Base-by-base conservation (phyloP, 2,888 invertebrate genomes). In the Agrotis clavis region DNA sequence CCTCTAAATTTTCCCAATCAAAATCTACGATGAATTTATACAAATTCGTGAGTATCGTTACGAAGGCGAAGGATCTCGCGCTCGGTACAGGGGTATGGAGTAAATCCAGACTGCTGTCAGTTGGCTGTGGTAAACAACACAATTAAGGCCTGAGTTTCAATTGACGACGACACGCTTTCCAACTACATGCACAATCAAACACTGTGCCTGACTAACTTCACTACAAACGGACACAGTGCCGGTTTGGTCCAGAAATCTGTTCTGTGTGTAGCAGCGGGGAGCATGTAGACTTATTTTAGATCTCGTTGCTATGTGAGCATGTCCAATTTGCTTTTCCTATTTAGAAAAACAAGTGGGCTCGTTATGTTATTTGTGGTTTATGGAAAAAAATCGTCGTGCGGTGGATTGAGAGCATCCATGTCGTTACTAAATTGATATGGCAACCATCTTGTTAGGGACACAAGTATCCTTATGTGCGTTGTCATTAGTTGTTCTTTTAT, bases 51-150 rank as follows among this genome's bases (percentile, higher is more conserved):
- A 45, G 14, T 48, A 48, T 57, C 54, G 67, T 64, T 61, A 14
- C 47, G 5, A 30, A 53, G 41, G 60, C 45, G 47, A 75, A 86
- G 81, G 81, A 81, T 74, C 79, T 71, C 60, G 61, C 41, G 41
- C 68, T 21, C 30, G 72, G 74, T 87, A 80, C 77, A 66, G 69
- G 79, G 74, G 69, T 53, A 71, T 74, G 80, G 90, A 90, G 90
- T 89, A 91, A 91, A 92, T 90, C 90, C 92, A 90, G 90, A 86
- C 86, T 85, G 87, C 87, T 84, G 89, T 89, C 87, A 89, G 87
- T 83, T 72, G 73, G 83, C 79, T 81, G 87, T 87, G 89, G 92
- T 92, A 93, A 92, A 93, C 92, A 93, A 93, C 87, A 90, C 91
- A 90, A 93, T 93, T 93, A 93, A 90, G 90, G 89, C 86, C 85